Base-by-base conservation (phyloP, 2,797 vertebrate species). In the Gymnoscopelus microlampas region DNA sequence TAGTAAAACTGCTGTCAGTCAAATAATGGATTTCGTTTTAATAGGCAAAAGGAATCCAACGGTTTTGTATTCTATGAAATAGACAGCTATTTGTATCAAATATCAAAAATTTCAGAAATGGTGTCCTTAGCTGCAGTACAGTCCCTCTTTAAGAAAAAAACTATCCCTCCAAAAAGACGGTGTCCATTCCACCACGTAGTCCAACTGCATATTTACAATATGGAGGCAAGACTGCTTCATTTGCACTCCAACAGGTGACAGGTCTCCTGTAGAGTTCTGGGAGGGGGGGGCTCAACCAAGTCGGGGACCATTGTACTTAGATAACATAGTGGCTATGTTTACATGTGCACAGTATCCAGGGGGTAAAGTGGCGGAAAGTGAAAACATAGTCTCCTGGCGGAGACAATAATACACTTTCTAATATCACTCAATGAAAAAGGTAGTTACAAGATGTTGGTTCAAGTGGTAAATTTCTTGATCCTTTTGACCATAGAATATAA, bases 11-110 rank as follows among this genome's bases (percentile, higher is more conserved):
- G 39, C 5, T 1, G 3, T 19, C 60, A 49, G 44, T 7, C 15
- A 24, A 23, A 49, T 44, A 56, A 48, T 7, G 4, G 48, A 54
- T 54, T 9, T 44, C 2, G 9, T 44, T 44, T 44, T 44, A 44
- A 44, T 44, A 10, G 39, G 10, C 11, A 54, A 14, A 19, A 49
- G 13, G 50, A 51, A 8, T 44, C 0, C 50, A 14, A 10, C 64
- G 48, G 44, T 48, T 24, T 66, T 66, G 59, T 68, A 68, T 68
- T 68, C 49, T 60, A 60, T 14, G 14, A 67, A 57, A 66, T 44
- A 14, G 44, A 35, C 3, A 53, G 49, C 15, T 60, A 63, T 39
- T 39, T 63, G 13, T 59, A 59, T 56, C 53, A 47, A 51, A 50
- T 29, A 4, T 13, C 11, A n/a, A 53, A 44, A 60, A 51, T 0